Conservation (phyloP, 2,888 invertebrate species). For the Drosophila ustulata region DNA sequence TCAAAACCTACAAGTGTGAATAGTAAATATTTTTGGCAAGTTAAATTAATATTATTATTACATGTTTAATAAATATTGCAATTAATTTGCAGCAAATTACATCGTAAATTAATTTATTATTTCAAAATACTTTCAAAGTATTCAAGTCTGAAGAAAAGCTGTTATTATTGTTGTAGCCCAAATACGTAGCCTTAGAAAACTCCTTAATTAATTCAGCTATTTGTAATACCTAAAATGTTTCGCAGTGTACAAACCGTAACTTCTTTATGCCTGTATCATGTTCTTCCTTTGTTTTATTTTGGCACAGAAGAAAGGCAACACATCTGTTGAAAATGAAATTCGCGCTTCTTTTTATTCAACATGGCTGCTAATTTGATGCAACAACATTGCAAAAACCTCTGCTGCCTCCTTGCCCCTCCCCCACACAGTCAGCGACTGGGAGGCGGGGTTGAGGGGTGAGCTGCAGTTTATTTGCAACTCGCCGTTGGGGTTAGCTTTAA, state of each 20-base stretch:
- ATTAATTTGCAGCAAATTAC: too few species aligned
- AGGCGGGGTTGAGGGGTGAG: slow-evolving; percentile 4
- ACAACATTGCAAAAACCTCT: slow-evolving; percentile 67
- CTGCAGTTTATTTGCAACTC: slow-evolving; percentile 70
- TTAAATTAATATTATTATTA: too few species aligned
- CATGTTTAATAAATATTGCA: too few species aligned
- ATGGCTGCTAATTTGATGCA: slow-evolving; percentile 75
- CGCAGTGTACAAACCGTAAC: slow-evolving; percentile 27
- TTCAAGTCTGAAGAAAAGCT: too few species aligned
- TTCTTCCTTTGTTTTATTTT: slow-evolving; percentile 39
- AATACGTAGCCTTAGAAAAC: too few species aligned
- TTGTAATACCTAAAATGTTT: background rate
- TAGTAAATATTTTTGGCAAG: too few species aligned
- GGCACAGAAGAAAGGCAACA: slow-evolving; percentile 30
- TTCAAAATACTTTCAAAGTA: too few species aligned
- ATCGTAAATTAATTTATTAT: too few species aligned
- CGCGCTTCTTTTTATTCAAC: slow-evolving; percentile 67
- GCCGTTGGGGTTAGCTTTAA: slow-evolving; percentile 80
- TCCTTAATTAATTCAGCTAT: background rate
- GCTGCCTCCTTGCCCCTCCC: background rate
- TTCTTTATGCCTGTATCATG: slow-evolving; percentile 32
- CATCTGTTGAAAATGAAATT: slow-evolving; percentile 45
- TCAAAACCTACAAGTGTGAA: too few species aligned
- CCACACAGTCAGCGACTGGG: background rate
- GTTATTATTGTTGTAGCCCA: too few species aligned